A percentile compares a stretch with the other conserved stretches of the same genome.
Evolutionary conservation across 2,113 vertebrate species (phyloP).

Genomic region (Tor tambroides): DNA sequence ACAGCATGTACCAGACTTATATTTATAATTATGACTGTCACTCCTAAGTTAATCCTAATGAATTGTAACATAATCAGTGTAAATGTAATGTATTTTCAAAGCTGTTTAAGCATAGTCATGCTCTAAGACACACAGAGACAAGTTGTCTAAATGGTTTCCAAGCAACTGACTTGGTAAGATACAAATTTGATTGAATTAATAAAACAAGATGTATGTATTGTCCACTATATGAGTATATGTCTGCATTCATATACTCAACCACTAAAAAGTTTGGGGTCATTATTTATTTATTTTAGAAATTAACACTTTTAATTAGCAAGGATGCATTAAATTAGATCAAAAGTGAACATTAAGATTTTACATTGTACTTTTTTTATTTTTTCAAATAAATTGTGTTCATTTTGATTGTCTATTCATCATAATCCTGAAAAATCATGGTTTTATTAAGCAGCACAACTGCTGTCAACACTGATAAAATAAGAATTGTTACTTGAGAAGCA

Average conservation of each 20-base stretch:
- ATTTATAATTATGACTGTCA: background rate
- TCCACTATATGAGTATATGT: background rate
- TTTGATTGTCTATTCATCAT: background rate
- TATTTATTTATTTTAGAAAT: too few relatives aligned
- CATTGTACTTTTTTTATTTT: too few relatives aligned
- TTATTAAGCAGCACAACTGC: background rate
- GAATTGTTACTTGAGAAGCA: background rate
- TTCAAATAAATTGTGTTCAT: too few relatives aligned
- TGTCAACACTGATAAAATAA: background rate
- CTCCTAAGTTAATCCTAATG: too few relatives aligned
- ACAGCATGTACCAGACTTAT: background rate
- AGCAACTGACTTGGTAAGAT: background rate
- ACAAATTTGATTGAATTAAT: background rate
- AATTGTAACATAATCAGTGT: background rate
- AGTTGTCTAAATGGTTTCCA: background rate
- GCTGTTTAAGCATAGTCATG: too few relatives aligned
- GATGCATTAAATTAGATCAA: too few relatives aligned
- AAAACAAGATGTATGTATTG: background rate
- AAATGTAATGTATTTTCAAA: too few relatives aligned
- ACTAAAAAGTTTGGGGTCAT: too few relatives aligned
- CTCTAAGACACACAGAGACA: background rate
- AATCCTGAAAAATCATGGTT: background rate
- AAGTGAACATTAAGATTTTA: too few relatives aligned
- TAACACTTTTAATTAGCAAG: too few relatives aligned
- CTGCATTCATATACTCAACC: too few relatives aligned